Evolutionary conservation across 2,888 invertebrate genomes (phyloP).

Genomic region (Leucoma salicis): DNA sequence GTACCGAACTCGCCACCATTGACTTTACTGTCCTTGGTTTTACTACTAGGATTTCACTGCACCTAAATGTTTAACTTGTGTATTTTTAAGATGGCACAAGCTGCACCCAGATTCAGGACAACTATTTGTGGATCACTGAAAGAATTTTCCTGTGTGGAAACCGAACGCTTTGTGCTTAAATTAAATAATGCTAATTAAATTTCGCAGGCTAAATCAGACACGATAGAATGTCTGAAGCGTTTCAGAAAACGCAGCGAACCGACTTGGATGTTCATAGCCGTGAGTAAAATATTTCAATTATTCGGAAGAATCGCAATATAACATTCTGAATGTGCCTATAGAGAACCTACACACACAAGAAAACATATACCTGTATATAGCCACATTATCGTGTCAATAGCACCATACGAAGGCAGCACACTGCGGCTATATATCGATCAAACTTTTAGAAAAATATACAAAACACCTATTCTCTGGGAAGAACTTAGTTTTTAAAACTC

Average conservation of each 20-base stretch:
- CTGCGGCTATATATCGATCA: conserved; percentile 60
- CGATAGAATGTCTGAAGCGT: conserved; percentile 86
- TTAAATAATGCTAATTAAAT: no score
- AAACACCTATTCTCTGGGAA: no score
- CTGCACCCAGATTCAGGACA: no score
- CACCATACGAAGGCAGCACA: conserved; percentile 23
- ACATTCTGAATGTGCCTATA: not conserved
- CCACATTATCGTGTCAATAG: conserved; percentile 1
- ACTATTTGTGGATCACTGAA: no score
- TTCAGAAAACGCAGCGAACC: conserved; percentile 94
- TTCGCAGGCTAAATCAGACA: conserved; percentile 88
- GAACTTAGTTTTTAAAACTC: no score
- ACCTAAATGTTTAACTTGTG: no score
- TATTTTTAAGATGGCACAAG: no score
- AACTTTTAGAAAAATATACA: conserved; percentile 46
- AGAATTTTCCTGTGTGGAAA: no score
- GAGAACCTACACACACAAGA: not conserved
- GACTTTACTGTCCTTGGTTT: no score
- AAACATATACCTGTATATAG: not conserved
- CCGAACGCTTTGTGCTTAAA: no score
- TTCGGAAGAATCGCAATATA: not conserved
- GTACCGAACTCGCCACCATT: no score
- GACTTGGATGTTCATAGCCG: conserved; percentile 93
- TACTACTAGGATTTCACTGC: no score
- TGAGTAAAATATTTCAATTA: conserved; percentile 49